Evolutionary conservation across 2,797 vertebrate genomes (phyloP), one percentile per base, ranked within the genome.

Genomic region (Mionectes olivaceus): DNA sequence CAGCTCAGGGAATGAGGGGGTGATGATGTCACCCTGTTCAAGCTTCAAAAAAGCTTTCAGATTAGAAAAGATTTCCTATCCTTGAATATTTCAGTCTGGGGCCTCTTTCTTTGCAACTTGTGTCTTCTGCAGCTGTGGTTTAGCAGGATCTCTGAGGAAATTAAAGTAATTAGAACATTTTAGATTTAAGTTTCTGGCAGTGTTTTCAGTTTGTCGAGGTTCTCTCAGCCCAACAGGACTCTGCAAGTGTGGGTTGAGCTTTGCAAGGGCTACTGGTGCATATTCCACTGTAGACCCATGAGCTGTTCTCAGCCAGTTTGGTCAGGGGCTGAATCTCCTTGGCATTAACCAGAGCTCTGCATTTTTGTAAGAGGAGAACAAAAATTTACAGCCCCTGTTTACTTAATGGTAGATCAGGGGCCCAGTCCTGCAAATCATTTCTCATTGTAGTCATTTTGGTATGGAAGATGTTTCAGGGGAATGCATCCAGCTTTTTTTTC

Each of bases 251-350:
- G 47, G n/a, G 22, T 3, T 89, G 73, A 71, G 41, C 44, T 94
- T 77, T 74, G 35, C 49, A n/a, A 27, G 50, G 59, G 44, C 30
- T 60, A 33, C 32, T 37, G 47, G 44, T 4, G 2, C 27, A 0
- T 19, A 11, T 47, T 43, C 46, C 6, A 0, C 41, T 82, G 59
- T 7, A 70, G 60, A 71, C 23, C 61, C 2, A 0, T 0, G 1
- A 43, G 47, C 18, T 49, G 1, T 41, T 49, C 39, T 32, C 41
- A 1, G 43, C n/a, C 70, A 47, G 5, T 35, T 13, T 52, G 57
- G 28, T 37, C 13, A 50, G 59, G 41, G 64, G 18, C 59, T 73
- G 4, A 5, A 0, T 47, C 24, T 10, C 49, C 35, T 35, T 23
- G 44, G 6, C 27, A 32, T 64, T 15, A 41, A 32, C 49, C 23